Evolutionary conservation across 2,113 vertebrate species (phyloP).

Genomic region (Myxocyprinus asiaticus): DNA sequence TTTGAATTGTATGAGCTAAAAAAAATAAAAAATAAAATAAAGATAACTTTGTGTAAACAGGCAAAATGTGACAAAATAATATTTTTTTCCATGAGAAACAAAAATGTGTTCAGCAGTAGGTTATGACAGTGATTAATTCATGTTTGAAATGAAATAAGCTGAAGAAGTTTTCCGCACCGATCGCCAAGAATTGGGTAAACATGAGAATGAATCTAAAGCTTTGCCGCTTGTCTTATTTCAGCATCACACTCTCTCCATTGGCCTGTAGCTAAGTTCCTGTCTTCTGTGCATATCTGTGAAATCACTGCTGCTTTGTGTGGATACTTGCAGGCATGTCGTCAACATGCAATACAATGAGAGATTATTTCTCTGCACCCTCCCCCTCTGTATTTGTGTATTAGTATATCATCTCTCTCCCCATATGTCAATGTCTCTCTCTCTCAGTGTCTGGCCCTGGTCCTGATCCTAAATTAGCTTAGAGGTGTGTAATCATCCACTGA

Average conservation of each 20-base stretch:
- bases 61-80: not conserved
- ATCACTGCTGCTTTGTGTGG: conserved; percentile 6
- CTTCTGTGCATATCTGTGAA: not conserved
- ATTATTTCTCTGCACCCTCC: conserved; percentile 7
- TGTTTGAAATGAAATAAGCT: not conserved
- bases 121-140: not conserved
- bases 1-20: too few species aligned
- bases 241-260: not conserved
- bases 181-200: not conserved
- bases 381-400: conserved; percentile 18
- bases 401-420: conserved; percentile 36
- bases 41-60: too few species aligned
- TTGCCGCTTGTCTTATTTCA: not conserved
- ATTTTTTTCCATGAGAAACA: not conserved
- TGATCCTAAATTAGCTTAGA: conserved; percentile 71
- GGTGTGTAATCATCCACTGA: conserved; percentile 71
- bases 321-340: conserved; percentile 23
- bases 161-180: not conserved
- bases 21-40: too few species aligned
- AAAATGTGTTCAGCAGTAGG: not conserved
- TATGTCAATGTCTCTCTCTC: conserved; percentile 41
- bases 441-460: conserved; percentile 61
- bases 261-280: not conserved
- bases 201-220: not conserved
- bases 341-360: conserved; percentile 22